Evolutionary conservation across 1,140 invertebrate species (phyloP), one percentile per base, ranked within the genome.

Genomic region (Elysia chlorotica): DNA sequence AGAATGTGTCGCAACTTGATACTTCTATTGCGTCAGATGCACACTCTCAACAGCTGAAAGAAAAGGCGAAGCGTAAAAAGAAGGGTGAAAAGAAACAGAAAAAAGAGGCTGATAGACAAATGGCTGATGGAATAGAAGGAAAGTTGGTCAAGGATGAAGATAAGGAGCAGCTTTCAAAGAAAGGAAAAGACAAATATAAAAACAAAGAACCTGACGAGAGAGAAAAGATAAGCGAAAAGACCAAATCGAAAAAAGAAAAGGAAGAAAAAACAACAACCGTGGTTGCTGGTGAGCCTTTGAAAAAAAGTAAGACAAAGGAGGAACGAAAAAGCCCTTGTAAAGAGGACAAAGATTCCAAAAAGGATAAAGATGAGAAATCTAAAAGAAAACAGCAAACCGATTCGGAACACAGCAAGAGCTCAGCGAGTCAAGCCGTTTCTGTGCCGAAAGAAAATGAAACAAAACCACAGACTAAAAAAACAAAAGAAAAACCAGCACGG

Each of bases 91-190:
- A 59, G 56, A 25, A 66, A 66, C 17, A 66, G 4, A 66, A 66
- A 66, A 21, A 66, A 6, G 33, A 66, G 21, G 61, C 63, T n/a
- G 37, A 48, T 37, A 36, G 48, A 72, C 21, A 28, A 56, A 6
- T n/a, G n/a, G n/a, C n/a, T n/a, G 31, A 65, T 6, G 10, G 10
- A 41, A 54, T 37, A 56, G 30, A 25, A 53, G 17, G 14, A 53
- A 68, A 17, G 23, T 17, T 0, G 31, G n/a, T 21, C 30, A 5
- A 2, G 48, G 54, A 10, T 6, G 28, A 71, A 63, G 69, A 71
- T 2, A 57, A 33, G 21, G 37, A 41, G 21, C 38, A 63, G 14
- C 21, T 21, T 63, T 14, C 36, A 2, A 25, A 25, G 10, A 23
- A 62, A 10, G 25, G 33, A 17, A 63, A 63, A 63, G 59, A 71